phyloP scores from a whole-genome alignment of 2,888 invertebrate genomes.

The Agonopterix subpropinquella region DNA sequence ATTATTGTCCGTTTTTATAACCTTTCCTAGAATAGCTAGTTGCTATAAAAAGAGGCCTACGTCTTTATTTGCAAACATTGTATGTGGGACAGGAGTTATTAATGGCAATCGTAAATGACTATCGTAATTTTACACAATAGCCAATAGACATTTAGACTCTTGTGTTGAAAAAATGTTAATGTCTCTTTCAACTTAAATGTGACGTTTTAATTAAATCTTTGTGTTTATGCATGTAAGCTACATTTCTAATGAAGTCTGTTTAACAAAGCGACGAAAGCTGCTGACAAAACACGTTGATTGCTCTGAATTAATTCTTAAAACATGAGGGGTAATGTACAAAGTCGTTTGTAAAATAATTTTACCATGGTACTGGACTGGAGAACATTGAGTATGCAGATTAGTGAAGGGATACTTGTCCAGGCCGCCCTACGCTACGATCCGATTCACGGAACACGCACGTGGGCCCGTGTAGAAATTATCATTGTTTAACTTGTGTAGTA shows the following conservation, averaged over 20 bases:
- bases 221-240: constrained; percentile 31
- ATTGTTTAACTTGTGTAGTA: constrained; percentile 46
- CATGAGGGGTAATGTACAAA: constrained; percentile 19
- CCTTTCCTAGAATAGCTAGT: constrained; percentile 41
- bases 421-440: constrained; percentile 48
- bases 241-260: constrained; percentile 22
- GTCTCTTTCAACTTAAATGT: constrained; percentile 10
- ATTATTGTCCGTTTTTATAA: constrained; percentile 51
- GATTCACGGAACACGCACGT: constrained; percentile 45
- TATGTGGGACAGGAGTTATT: constrained; percentile 18
- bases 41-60: constrained; percentile 40
- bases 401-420: constrained; percentile 54
- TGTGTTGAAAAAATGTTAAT: constrained; percentile 9
- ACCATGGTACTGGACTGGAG: background rate
- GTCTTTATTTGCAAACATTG: constrained; percentile 68
- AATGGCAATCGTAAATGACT: constrained; percentile 18
- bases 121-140: constrained; percentile 7
- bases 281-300: constrained; percentile 15
- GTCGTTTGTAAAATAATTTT: constrained; percentile 16
- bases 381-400: constrained; percentile 57
- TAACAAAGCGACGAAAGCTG: constrained; percentile 23
- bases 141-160: constrained; percentile 27
- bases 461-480: constrained; percentile 51
- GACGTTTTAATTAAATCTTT: constrained; percentile 11
- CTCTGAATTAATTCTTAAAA: constrained; percentile 17